A percentile compares a stretch with the other conserved stretches of the same genome.
Conservation (phyloP, 2,888 invertebrate genomes). For the Chloroclysta siterata region DNA sequence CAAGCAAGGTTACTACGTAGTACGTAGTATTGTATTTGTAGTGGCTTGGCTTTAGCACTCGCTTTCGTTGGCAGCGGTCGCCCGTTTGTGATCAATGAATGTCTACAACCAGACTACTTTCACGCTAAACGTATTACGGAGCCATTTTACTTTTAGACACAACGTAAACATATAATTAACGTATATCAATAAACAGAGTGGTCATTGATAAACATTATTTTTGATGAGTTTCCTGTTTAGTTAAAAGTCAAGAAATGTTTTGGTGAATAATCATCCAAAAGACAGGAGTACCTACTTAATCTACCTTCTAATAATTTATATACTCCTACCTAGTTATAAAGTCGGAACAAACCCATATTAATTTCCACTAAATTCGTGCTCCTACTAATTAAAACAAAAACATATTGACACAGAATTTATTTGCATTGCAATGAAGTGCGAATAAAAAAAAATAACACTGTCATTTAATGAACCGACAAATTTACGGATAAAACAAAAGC, state of each 20-base stretch:
- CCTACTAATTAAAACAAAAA: not conserved
- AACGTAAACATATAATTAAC: slow-evolving; percentile 39
- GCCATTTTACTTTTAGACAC: slow-evolving; percentile 52
- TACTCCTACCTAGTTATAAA: too few species aligned
- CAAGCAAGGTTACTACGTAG: slow-evolving; percentile 23
- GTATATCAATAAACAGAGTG: slow-evolving; percentile 6
- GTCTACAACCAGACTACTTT: slow-evolving; percentile 74
- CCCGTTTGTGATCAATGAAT: slow-evolving; percentile 73
- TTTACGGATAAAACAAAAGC: slow-evolving; percentile 15
- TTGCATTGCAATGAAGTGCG: too few species aligned
- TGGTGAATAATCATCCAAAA: too few species aligned
- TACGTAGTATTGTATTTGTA: slow-evolving; percentile 21
- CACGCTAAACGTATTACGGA: slow-evolving; percentile 66
- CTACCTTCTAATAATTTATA: too few species aligned
- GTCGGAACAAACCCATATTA: too few species aligned
- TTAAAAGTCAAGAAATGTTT: not conserved
- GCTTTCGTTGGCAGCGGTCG: slow-evolving; percentile 73
- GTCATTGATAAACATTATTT: slow-evolving; percentile 40
- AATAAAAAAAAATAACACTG: too few species aligned
- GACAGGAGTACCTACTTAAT: too few species aligned
- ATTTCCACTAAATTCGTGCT: too few species aligned
- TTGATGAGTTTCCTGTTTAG: not conserved
- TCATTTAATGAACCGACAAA: not conserved
- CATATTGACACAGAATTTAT: not conserved
- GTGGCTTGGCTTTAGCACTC: slow-evolving; percentile 60